Conservation (phyloP, 1,140 invertebrate genomes). For the Pseudoatta argentina region DNA sequence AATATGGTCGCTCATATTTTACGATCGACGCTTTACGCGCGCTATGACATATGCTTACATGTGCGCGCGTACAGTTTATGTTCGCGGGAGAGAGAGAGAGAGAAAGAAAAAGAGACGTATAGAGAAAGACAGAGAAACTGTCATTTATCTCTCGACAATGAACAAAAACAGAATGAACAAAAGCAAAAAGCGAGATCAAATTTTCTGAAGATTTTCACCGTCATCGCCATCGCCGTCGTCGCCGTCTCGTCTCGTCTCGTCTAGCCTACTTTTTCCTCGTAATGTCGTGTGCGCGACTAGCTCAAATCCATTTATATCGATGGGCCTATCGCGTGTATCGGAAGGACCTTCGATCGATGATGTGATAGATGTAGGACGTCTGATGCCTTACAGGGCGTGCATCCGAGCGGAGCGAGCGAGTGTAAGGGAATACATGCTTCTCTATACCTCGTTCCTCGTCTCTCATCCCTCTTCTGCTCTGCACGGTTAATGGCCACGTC, state of each 20-base stretch:
- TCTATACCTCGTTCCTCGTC: not conserved
- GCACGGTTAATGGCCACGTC: conserved; percentile 64
- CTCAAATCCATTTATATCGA: conserved; percentile 41
- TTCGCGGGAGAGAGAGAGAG: not conserved
- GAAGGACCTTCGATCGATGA: conserved; percentile 45
- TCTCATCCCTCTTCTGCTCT: conserved; percentile 40
- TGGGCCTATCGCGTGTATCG: conserved; percentile 50
- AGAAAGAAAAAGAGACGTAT: not conserved
- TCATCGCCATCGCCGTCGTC: not conserved
- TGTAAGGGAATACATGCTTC: conserved; percentile 11
- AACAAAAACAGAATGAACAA: not conserved
- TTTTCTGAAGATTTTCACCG: not conserved
- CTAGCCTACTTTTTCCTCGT: not conserved
- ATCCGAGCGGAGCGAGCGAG: conserved; percentile 27
- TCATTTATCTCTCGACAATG: conserved; percentile 1
- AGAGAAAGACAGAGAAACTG: not conserved
- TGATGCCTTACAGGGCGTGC: conserved; percentile 51
- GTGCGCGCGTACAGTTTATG: not conserved
- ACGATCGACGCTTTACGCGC: conserved; percentile 35
- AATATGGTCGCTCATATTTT: conserved; percentile 45
- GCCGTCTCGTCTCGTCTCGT: not conserved
- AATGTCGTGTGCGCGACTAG: not conserved
- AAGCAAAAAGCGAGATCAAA: conserved; percentile 2
- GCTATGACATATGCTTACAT: not conserved
- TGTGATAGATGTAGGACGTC: conserved; percentile 57